Percentiles rank a stretch among this genome's conserved stretches.
Evolutionary conservation across 1,140 invertebrate genomes (phyloP).

Genomic region (Cydia splendana): DNA sequence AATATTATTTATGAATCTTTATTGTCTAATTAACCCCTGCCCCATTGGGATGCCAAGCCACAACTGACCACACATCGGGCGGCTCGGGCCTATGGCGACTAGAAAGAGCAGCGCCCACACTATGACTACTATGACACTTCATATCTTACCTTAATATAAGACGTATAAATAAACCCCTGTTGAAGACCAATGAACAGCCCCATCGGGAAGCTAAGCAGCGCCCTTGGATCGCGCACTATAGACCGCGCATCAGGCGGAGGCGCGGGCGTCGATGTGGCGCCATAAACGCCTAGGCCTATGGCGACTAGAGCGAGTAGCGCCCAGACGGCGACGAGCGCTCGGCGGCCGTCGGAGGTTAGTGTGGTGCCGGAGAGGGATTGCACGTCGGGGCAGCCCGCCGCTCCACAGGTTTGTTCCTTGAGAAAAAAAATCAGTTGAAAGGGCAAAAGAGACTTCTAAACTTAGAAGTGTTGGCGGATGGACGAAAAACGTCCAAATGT

Average conservation of each 20-base stretch:
- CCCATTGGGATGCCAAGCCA: too few relatives aligned
- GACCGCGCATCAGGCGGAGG: constrained; percentile 74
- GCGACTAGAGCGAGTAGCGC: constrained; percentile 79
- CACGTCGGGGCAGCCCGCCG: constrained; percentile 67
- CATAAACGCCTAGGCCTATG: constrained; percentile 71
- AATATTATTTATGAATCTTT: too few relatives aligned
- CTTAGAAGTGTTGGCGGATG: too few relatives aligned
- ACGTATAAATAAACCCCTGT: constrained; percentile 87
- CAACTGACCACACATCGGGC: too few relatives aligned
- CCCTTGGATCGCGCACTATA: constrained; percentile 74
- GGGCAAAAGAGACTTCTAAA: background rate
- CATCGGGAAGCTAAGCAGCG: constrained; percentile 83
- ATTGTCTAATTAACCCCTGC: too few relatives aligned
- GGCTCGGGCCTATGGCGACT: constrained; percentile 51
- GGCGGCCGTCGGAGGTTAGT: constrained; percentile 73
- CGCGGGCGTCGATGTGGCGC: constrained; percentile 57
- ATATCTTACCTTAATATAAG: constrained; percentile 83
- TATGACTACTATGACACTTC: constrained; percentile 18
- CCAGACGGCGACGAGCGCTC: constrained; percentile 71
- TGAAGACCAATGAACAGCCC: constrained; percentile 86
- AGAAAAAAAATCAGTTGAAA: background rate
- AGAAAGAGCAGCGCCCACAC: constrained; percentile 78
- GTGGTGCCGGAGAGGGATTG: constrained; percentile 53
- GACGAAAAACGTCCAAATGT: too few relatives aligned
- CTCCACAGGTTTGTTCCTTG: constrained; percentile 68